Percentiles rank a stretch among this genome's conserved stretches.
Evolutionary conservation across 2,888 invertebrate genomes (phyloP).

Genomic region (Ichneumoninae sp.): DNA sequence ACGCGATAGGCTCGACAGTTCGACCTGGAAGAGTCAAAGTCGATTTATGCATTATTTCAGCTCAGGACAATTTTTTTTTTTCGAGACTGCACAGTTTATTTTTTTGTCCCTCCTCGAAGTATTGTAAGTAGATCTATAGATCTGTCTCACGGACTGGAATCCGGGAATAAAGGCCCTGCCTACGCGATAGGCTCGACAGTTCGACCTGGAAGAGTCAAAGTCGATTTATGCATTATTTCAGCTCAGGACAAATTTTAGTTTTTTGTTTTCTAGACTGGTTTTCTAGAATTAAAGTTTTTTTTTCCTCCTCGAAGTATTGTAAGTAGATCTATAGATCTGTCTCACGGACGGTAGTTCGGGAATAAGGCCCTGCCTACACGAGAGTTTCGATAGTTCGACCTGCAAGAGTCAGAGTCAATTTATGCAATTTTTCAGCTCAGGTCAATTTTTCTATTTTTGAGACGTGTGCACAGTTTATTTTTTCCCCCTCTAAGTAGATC

Average conservation of each 20-base stretch:
- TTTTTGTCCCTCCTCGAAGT: background rate
- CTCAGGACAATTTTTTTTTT: background rate
- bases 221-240: background rate
- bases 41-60: background rate
- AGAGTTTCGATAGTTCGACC: conserved; percentile 15
- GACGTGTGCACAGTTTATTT: background rate
- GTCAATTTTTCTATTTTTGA: too few species aligned
- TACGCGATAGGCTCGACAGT: conserved; percentile 24
- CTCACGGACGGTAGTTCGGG: background rate
- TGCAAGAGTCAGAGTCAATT: conserved; percentile 20
- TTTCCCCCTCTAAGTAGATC: background rate
- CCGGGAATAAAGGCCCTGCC: conserved; percentile 17
- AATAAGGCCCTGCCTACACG: conserved; percentile 29
- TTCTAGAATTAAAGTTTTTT: too few species aligned
- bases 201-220: conserved; percentile 23
- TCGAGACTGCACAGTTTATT: background rate
- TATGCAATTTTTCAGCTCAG: background rate
- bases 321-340: background rate
- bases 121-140: background rate
- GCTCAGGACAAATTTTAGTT: conserved; percentile 4
- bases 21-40: conserved; percentile 29
- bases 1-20: conserved; percentile 23
- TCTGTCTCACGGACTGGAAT: background rate
- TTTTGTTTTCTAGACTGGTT: background rate
- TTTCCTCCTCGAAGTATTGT: background rate